Conservation (phyloP, 2,797 vertebrate species). For the Sciurus vulgaris region DNA sequence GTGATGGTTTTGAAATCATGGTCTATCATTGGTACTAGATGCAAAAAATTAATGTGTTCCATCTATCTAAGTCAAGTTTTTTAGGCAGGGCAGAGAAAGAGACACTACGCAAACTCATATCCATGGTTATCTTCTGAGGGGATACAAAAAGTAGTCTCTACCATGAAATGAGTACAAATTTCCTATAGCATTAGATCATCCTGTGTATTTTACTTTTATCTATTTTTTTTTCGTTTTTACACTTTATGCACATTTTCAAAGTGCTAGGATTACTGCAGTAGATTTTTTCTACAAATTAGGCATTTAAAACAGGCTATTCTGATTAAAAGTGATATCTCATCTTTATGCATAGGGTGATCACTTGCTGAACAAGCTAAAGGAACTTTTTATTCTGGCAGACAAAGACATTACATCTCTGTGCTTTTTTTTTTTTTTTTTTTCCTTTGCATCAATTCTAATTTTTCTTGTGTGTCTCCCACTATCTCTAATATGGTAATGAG, state of each 20-base stretch:
- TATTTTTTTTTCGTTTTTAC: background rate
- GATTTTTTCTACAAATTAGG: background rate
- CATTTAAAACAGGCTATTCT: background rate
- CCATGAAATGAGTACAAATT: background rate
- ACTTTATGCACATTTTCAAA: background rate
- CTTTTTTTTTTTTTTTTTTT: background rate
- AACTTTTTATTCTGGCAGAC: background rate
- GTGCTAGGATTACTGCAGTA: background rate
- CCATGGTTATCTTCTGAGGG: background rate
- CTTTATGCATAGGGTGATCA: background rate
- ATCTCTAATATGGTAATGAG: background rate
- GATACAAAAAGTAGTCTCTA: background rate
- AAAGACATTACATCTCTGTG: background rate
- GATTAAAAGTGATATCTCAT: background rate
- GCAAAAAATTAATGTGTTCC: background rate
- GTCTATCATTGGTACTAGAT: background rate
- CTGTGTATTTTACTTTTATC: background rate
- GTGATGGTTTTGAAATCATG: background rate
- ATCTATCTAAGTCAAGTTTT: background rate
- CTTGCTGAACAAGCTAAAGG: background rate
- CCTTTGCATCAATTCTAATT: background rate
- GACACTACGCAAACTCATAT: background rate
- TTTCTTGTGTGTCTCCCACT: background rate
- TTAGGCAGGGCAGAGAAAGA: background rate
- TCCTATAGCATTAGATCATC: background rate